Evolutionary conservation across 2,113 vertebrate genomes (phyloP).

Genomic region (Seriola rivoliana): DNA sequence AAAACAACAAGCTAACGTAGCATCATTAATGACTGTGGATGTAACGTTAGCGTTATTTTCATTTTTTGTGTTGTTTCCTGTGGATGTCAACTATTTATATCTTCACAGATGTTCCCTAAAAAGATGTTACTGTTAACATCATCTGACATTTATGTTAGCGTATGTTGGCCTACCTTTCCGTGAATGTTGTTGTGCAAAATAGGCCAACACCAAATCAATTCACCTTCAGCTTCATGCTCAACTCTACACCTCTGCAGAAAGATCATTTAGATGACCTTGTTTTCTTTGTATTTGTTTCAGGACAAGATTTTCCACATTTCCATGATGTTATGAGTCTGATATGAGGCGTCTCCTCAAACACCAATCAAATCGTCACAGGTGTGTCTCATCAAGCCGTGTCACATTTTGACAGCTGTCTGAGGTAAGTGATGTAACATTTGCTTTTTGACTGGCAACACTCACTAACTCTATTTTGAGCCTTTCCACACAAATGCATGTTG

Average conservation of each 20-base stretch:
- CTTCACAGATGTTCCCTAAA: neutral
- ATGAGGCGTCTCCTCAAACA: neutral
- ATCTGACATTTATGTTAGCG: neutral
- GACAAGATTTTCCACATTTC: neutral
- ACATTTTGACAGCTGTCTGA: conserved; percentile 52
- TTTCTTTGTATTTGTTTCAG: neutral
- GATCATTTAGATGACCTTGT: neutral
- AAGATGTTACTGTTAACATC: neutral
- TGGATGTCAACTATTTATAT: neutral
- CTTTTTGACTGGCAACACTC: conserved; percentile 41
- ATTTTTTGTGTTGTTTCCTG: neutral
- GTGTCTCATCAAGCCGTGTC: neutral
- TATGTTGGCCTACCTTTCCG: neutral
- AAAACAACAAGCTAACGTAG: neutral
- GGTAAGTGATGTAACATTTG: conserved; percentile 43
- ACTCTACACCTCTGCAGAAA: neutral
- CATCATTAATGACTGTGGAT: neutral
- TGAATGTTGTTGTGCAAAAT: too few relatives aligned
- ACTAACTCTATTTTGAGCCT: conserved; percentile 35
- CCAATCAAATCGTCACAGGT: conserved; percentile 4
- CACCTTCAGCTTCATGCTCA: neutral
- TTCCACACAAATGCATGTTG: neutral
- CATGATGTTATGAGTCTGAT: neutral
- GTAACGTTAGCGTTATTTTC: neutral
- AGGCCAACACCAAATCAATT: neutral